These are phyloP conservation scores for Sylvietta virens DNA, from an alignment of 2,113 vertebrate genomes.

Conservation along the genomic window DNA sequence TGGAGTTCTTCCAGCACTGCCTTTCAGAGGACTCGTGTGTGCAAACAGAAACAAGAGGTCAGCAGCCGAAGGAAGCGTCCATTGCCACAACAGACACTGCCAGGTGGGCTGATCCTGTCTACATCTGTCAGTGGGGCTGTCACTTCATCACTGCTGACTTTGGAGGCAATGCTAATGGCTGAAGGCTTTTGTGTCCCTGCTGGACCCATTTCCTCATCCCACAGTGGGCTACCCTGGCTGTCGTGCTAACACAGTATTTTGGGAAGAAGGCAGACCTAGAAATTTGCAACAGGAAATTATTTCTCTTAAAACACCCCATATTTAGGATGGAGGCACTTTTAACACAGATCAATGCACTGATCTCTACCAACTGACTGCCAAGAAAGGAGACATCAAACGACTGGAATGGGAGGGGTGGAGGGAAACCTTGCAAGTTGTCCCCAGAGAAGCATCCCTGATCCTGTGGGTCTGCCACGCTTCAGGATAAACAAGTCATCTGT, in stretches of 20 bases:
- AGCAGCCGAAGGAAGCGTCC: background rate
- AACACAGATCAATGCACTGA: background rate
- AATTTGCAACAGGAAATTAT: background rate
- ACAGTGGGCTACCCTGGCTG: background rate
- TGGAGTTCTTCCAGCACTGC: background rate
- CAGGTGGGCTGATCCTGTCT: background rate
- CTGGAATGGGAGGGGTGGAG: background rate
- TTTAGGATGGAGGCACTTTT: background rate
- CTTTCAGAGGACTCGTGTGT: background rate
- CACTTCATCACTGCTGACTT: background rate
- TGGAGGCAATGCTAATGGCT: background rate
- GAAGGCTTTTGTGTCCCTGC: background rate
- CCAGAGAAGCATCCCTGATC: background rate
- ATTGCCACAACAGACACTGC: background rate
- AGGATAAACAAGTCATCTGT: background rate
- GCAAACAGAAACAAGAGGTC: background rate
- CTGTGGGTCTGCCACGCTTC: background rate
- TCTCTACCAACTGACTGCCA: background rate
- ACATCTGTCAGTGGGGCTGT: background rate
- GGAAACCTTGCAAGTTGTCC: background rate
- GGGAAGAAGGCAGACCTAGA: background rate
- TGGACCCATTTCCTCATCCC: background rate
- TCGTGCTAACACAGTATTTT: background rate
- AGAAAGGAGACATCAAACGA: background rate
- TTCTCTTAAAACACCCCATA: background rate